Percentiles rank a stretch among this genome's conserved stretches.
phyloP scores from a whole-genome alignment of 2,888 invertebrate species.

The Epirrhoe alternata region DNA sequence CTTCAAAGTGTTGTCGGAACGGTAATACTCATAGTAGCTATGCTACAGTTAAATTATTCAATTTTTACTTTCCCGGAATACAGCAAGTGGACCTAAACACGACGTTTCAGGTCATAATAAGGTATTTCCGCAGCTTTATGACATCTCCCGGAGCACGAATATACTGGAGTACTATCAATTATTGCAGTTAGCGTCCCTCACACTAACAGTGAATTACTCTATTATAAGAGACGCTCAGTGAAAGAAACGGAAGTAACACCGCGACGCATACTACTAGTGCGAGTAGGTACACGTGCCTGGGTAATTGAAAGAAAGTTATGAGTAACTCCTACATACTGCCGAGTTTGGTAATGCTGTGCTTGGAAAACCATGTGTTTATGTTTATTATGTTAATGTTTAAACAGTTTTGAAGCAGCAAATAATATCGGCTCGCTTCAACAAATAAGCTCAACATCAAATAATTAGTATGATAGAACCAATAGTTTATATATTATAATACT shows the following conservation, averaged over 20 bases:
- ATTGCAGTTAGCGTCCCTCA: conserved; percentile 30
- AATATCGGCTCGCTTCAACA: background rate
- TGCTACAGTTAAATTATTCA: conserved; percentile 29
- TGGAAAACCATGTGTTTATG: conserved; percentile 24
- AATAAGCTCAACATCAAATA: too few relatives aligned
- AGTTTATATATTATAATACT: too few relatives aligned
- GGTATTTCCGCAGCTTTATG: conserved; percentile 44
- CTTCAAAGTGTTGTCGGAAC: too few relatives aligned
- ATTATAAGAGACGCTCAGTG: conserved; percentile 51
- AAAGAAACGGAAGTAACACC: conserved; percentile 63
- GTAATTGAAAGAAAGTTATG: conserved; percentile 43
- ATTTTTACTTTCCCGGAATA: conserved; percentile 40
- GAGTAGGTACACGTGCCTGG: conserved; percentile 46
- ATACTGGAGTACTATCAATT: conserved; percentile 29
- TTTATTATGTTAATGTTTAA: too few relatives aligned
- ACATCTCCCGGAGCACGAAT: conserved; percentile 31
- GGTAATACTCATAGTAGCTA: background rate
- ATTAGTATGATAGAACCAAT: too few relatives aligned
- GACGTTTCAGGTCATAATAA: conserved; percentile 41
- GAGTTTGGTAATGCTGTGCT: conserved; percentile 24
- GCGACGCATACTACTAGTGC: conserved; percentile 41
- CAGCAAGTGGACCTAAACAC: conserved; percentile 37
- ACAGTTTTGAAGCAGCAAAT: background rate
- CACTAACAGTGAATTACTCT: conserved; percentile 42
- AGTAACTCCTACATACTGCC: conserved; percentile 39